Conservation (phyloP, 1,140 invertebrate species). For the Harpegnathos saltator region DNA sequence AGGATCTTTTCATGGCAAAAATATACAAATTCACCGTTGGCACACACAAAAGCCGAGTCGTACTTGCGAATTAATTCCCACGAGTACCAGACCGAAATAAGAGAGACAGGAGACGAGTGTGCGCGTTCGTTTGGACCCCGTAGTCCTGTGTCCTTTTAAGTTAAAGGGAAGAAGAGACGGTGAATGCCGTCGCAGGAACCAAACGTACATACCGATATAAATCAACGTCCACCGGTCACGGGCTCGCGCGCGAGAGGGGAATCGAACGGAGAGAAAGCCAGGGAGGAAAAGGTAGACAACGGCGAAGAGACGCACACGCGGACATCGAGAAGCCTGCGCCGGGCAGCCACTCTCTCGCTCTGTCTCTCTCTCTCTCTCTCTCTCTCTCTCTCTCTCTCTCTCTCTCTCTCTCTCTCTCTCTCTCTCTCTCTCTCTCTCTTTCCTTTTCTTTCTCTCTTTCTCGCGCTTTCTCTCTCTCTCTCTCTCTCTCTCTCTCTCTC, state of each 20-base stretch:
- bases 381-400: background rate
- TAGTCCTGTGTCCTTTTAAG: slow-evolving; percentile 72
- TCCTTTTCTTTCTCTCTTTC: background rate
- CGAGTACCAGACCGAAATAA: slow-evolving; percentile 38
- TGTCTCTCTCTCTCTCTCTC: background rate
- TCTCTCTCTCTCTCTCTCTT: slow-evolving; percentile 31
- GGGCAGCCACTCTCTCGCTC: too few species aligned
- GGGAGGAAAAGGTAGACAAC: slow-evolving; percentile 14
- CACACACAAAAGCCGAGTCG: background rate
- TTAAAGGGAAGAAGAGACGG: slow-evolving; percentile 68
- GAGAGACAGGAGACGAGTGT: slow-evolving; percentile 34
- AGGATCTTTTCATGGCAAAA: background rate
- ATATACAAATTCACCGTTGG: background rate
- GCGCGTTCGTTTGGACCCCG: slow-evolving; percentile 34
- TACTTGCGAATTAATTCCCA: slow-evolving; percentile 68
- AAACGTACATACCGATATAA: slow-evolving; percentile 67
- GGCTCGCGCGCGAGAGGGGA: slow-evolving; percentile 11
- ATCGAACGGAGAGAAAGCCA: slow-evolving; percentile 3
- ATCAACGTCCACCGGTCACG: slow-evolving; percentile 62
- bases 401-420: background rate
- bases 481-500: background rate
- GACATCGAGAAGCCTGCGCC: slow-evolving; percentile 10
- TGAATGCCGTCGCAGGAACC: slow-evolving; percentile 65
- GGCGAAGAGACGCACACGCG: slow-evolving; percentile 45
- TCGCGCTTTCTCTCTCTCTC: background rate